A percentile compares a stretch with the other conserved stretches of the same genome.
Conservation (phyloP, 2,113 vertebrate genomes). For the Erythrolamprus reginae region DNA sequence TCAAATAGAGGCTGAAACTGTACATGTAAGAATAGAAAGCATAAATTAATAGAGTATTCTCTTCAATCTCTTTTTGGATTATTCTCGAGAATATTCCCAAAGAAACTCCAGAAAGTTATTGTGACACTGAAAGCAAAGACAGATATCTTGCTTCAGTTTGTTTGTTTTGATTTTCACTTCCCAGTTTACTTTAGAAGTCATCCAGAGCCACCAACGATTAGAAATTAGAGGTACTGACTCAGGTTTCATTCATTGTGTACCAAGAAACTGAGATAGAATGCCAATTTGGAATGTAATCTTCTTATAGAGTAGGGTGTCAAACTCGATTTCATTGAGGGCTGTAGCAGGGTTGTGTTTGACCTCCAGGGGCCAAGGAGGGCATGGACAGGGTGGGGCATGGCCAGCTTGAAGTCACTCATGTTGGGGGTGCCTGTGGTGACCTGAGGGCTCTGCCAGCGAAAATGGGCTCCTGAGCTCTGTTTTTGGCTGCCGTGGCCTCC, state of each 20-base stretch:
- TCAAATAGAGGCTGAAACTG: neutral
- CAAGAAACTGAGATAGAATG: neutral
- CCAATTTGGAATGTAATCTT: neutral
- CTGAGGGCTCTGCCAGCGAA: too few relatives aligned
- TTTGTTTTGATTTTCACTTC: conserved; percentile 15
- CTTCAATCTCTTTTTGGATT: conserved; percentile 4
- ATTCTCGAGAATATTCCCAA: neutral
- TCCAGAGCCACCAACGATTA: neutral
- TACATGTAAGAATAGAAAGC: neutral
- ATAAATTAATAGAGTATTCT: neutral
- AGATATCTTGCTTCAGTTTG: neutral
- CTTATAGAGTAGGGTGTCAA: neutral
- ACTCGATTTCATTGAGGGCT: too few relatives aligned
- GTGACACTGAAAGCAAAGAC: neutral
- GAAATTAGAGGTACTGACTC: neutral
- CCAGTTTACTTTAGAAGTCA: neutral
- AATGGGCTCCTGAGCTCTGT: too few relatives aligned
- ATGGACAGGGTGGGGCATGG: too few relatives aligned
- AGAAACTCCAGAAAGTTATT: neutral
- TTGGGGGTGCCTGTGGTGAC: too few relatives aligned
- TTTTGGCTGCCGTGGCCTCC: too few relatives aligned
- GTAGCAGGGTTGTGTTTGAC: too few relatives aligned
- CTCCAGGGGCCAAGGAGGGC: too few relatives aligned
- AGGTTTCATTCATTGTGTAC: neutral
- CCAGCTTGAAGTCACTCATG: too few relatives aligned